Evolutionary conservation across 2,888 invertebrate genomes (phyloP), one percentile per base, ranked within the genome.

Genomic region (Scrobipalpa atriplicella): DNA sequence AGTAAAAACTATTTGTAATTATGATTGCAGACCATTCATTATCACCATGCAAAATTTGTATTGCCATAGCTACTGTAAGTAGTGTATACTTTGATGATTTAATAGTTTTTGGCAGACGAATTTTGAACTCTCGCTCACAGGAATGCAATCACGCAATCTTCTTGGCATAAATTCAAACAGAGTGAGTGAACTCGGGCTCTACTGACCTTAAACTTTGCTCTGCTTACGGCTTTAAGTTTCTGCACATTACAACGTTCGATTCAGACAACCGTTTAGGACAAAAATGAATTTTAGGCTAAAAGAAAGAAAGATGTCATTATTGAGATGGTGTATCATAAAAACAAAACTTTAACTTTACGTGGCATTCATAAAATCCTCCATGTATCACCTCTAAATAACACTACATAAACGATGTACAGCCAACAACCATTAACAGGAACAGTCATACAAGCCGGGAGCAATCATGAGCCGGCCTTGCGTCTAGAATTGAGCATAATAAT

Each of bases 401-500:
- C 29, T 29, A 0, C n/a, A 47, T 47, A 5, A 47, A 16, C 16
- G 47, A 47, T n/a, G 47, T 47, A 39, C 5, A 39, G 19, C 9
- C 18, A 54, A 54, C 18, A 21, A 18, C 58, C 36, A 38, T 58
- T 58, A 38, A 58, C 58, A 58, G 58, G 58, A 58, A 58, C 58
- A 41, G 61, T 61, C 61, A 61, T 61, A 38, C 18, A 62, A 47
- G 47, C 66, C 66, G 19, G 52, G 43, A 62, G 51, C 65, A 67
- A 67, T 64, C 64, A 60, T 63, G 21, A 51, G 58, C 69, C 75
- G 83, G 78, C 84, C 83, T 83, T 84, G 83, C 75, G 72, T 75
- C 74, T 76, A 73, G 82, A 80, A 82, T 84, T 83, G 83, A 83
- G 79, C 74, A 79, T 77, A 76, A 79, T 83, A 84, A 84, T 84